Evolutionary conservation across 2,113 vertebrate species (phyloP).

Genomic region (Ictalurus furcatus): DNA sequence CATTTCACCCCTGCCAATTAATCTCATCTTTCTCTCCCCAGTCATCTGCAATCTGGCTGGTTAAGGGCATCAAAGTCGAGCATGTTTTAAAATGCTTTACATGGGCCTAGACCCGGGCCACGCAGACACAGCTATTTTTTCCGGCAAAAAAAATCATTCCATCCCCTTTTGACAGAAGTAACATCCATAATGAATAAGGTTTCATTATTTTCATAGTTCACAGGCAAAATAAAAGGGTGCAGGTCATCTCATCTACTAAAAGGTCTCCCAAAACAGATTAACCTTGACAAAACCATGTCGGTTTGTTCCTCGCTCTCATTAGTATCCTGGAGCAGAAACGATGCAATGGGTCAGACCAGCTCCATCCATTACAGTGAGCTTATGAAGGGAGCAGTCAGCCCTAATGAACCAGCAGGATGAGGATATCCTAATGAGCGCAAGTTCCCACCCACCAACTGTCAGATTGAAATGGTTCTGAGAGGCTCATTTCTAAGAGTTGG

Average conservation of each 20-base stretch:
- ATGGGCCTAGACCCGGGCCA: background rate
- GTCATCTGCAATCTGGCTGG: background rate
- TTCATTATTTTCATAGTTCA: slow-evolving; percentile 34
- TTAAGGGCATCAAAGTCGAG: slow-evolving; percentile 22
- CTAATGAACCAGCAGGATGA: slow-evolving; percentile 40
- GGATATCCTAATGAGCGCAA: slow-evolving; percentile 43
- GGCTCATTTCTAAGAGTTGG: slow-evolving; percentile 32
- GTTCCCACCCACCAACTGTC: slow-evolving; percentile 56
- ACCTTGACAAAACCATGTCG: slow-evolving; percentile 51
- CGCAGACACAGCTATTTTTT: background rate
- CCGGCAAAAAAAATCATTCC: background rate
- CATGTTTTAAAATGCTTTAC: slow-evolving; percentile 11
- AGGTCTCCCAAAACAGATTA: slow-evolving; percentile 55
- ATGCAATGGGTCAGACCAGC: slow-evolving; percentile 53
- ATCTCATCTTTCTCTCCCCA: slow-evolving; percentile 49
- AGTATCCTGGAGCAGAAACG: slow-evolving; percentile 60
- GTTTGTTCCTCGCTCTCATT: slow-evolving; percentile 58
- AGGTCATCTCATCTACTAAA: slow-evolving; percentile 24
- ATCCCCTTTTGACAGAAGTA: background rate
- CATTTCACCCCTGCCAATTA: slow-evolving; percentile 72
- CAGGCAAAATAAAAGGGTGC: slow-evolving; percentile 10
- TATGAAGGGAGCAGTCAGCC: slow-evolving; percentile 45
- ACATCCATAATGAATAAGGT: background rate
- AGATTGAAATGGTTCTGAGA: slow-evolving; percentile 52
- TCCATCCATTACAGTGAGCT: slow-evolving; percentile 56